These are phyloP conservation scores for Dendrocincla fuliginosa DNA, from an alignment of 2,797 vertebrate genomes.

Conservation along the genomic window DNA sequence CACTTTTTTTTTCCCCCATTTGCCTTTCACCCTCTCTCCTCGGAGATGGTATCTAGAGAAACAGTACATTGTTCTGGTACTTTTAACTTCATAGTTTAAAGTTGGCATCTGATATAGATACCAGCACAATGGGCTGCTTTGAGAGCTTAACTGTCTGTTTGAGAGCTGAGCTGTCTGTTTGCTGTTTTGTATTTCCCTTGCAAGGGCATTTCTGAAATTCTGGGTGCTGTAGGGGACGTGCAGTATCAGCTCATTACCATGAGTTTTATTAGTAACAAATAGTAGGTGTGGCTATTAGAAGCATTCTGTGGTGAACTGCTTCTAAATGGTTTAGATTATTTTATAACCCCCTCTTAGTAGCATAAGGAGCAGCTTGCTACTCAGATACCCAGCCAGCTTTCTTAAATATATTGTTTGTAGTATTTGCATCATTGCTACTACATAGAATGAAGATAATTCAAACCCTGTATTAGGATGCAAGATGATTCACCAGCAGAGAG, in stretches of 20 bases:
- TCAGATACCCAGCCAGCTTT: neutral
- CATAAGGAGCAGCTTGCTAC: neutral
- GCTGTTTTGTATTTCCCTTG: neutral
- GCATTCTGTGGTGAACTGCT: neutral
- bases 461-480: neutral
- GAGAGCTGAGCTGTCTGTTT: neutral
- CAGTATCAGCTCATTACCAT: neutral
- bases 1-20: accelerated
- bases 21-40: neutral
- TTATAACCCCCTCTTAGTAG: neutral
- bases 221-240: neutral
- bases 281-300: neutral
- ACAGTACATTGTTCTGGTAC: neutral
- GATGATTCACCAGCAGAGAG: neutral
- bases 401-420: neutral
- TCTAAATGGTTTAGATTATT: neutral
- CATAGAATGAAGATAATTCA: neutral
- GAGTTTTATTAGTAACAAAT: neutral
- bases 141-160: neutral
- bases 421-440: neutral
- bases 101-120: neutral
- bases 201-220: neutral
- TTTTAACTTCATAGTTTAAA: neutral
- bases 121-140: neutral
- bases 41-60: neutral